phyloP scores from a whole-genome alignment of 2,797 vertebrate species.

The Zenarchopterus dispar region DNA sequence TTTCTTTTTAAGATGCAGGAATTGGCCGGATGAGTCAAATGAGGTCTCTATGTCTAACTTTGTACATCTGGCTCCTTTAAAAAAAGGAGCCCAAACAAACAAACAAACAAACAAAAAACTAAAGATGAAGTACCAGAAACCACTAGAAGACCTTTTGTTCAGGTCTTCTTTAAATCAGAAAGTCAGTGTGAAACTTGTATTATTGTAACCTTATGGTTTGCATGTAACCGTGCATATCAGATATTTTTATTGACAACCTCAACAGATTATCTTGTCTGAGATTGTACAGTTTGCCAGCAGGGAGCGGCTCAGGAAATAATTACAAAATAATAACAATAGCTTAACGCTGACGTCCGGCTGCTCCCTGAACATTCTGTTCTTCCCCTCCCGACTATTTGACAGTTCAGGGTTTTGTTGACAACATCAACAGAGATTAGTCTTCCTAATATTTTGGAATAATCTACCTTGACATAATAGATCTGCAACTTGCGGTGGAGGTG shows the following conservation, averaged over 20 bases:
- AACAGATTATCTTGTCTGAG: constrained; percentile 56
- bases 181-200: no score
- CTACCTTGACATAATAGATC: constrained; percentile 37
- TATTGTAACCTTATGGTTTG: constrained; percentile 24
- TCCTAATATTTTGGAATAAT: constrained; percentile 61
- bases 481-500: constrained; percentile 9
- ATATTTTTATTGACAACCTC: constrained; percentile 57
- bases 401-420: constrained; percentile 63
- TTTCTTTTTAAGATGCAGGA: constrained; percentile 11
- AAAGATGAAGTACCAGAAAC: no score
- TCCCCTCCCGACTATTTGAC: constrained; percentile 27
- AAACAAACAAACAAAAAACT: neutral
- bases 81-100: no score
- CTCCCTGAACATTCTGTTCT: constrained; percentile 11
- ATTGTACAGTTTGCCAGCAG: constrained; percentile 23
- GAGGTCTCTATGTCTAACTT: constrained; percentile 10
- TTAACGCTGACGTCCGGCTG: constrained; percentile 9
- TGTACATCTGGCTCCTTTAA: constrained; percentile 9
- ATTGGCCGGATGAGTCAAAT: neutral
- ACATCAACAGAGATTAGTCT: constrained; percentile 67
- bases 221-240: constrained; percentile 36
- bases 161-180: no score
- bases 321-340: constrained; percentile 47
- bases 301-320: constrained; percentile 51
- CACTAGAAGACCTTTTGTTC: no score